These are phyloP conservation scores for Nycticorax nycticorax DNA, from an alignment of 2,113 vertebrate species.

Conservation along the genomic window DNA sequence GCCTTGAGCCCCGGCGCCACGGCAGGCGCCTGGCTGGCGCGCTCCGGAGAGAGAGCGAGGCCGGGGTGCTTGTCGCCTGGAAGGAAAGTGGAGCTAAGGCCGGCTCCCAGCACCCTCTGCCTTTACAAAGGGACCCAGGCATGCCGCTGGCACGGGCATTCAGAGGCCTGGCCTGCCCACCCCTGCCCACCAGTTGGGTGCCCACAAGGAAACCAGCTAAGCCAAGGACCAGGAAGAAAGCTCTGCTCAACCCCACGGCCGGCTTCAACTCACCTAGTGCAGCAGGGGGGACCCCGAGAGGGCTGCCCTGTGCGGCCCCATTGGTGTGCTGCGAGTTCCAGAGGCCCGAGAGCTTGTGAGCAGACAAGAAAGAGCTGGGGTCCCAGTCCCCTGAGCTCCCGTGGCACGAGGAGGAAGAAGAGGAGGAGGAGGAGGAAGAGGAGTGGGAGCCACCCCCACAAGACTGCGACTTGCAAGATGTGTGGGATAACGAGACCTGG, in stretches of 20 bases:
- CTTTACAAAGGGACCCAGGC: not conserved
- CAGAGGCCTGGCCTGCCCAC: not conserved
- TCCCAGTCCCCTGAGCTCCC: slow-evolving; percentile 97
- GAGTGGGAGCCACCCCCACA: slow-evolving; percentile 92
- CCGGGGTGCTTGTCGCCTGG: slow-evolving; percentile 53
- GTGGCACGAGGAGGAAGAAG: slow-evolving; percentile 93
- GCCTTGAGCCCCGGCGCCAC: slow-evolving; percentile 78
- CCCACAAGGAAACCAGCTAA: not conserved
- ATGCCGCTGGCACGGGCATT: not conserved
- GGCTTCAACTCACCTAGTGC: slow-evolving; percentile 81
- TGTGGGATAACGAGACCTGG: slow-evolving; percentile 83
- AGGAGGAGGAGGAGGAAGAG: slow-evolving; percentile 87
- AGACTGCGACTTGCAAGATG: slow-evolving; percentile 91
- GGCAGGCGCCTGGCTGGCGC: slow-evolving; percentile 69
- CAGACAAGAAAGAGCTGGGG: slow-evolving; percentile 97
- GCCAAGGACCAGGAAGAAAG: not conserved
- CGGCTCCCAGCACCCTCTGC: not conserved
- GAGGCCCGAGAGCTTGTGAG: slow-evolving; percentile 96
- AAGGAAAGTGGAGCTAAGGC: slow-evolving; percentile 1
- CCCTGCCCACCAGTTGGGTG: not conserved
- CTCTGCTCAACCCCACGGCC: not conserved
- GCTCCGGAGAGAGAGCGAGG: slow-evolving; percentile 16
- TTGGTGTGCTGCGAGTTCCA: slow-evolving; percentile 95
- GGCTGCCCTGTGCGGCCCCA: slow-evolving; percentile 83
- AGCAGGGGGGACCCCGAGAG: slow-evolving; percentile 79